phyloP scores from a whole-genome alignment of 2,797 vertebrate genomes.

The Sebastes nivosus region DNA sequence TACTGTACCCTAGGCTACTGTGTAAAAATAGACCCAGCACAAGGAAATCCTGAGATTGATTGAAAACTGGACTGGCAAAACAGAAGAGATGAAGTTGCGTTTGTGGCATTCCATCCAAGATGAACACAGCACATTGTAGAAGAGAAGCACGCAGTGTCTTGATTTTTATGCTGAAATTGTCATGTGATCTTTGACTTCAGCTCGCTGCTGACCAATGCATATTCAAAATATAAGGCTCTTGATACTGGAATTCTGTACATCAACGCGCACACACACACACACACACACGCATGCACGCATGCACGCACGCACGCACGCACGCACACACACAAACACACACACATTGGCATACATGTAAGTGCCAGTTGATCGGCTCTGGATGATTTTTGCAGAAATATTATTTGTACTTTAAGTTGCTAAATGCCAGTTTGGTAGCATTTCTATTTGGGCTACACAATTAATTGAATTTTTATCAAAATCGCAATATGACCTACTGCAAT shows the following conservation, averaged over 20 bases:
- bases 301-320: neutral
- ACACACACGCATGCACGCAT: neutral
- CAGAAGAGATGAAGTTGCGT: neutral
- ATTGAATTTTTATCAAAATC: fast-evolving
- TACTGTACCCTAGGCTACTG: neutral
- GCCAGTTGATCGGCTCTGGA: neutral
- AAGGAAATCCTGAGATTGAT: neutral
- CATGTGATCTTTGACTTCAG: slow-evolving; percentile 21
- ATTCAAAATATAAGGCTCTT: neutral
- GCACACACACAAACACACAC: neutral
- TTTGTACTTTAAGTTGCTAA: neutral
- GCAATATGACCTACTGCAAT: too few relatives aligned
- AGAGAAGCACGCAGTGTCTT: neutral
- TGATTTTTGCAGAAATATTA: neutral
- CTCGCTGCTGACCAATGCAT: slow-evolving; percentile 27
- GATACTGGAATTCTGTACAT: neutral
- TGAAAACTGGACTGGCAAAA: neutral
- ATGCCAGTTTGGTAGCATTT: too few relatives aligned
- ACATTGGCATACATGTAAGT: neutral
- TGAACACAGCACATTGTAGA: neutral
- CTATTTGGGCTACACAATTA: too few relatives aligned
- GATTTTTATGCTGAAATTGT: slow-evolving; percentile 30
- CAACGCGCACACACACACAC: neutral
- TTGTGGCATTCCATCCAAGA: neutral
- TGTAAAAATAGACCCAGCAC: neutral